Conservation (phyloP, 2,113 vertebrate species). For the Machaerirhynchus nigripectus region DNA sequence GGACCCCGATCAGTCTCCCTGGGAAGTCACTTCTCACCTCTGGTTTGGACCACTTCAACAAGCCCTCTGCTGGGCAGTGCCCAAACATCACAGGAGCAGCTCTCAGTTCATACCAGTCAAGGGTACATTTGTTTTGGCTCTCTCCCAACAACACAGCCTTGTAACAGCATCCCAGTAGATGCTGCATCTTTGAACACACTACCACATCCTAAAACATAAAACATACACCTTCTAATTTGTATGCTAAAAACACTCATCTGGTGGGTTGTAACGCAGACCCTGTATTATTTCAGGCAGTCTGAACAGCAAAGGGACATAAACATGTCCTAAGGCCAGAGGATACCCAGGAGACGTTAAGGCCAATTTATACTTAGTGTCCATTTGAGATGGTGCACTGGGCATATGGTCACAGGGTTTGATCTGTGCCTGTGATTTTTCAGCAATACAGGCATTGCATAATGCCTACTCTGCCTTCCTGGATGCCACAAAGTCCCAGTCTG, state of each 20-base stretch:
- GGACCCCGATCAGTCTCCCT: background rate
- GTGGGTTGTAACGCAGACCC: background rate
- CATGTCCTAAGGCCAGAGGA: background rate
- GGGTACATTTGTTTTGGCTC: background rate
- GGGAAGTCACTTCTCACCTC: background rate
- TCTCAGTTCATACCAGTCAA: background rate
- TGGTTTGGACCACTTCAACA: background rate
- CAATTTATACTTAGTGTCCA: background rate
- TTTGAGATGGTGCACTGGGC: background rate
- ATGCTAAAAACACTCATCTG: background rate
- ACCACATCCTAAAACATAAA: background rate
- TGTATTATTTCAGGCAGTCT: background rate
- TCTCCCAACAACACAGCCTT: background rate
- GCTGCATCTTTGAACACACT: background rate
- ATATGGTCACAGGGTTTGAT: background rate
- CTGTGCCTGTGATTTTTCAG: background rate
- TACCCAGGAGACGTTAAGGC: background rate
- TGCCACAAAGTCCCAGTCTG: background rate
- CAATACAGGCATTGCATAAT: background rate
- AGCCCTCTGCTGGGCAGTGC: background rate
- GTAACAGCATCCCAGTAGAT: background rate
- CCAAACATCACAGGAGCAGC: background rate
- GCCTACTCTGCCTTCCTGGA: background rate
- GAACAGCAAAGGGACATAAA: background rate
- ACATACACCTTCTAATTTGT: background rate